These are phyloP conservation scores for Plemyria rubiginata DNA, from an alignment of 2,888 invertebrate species.

Conservation along the genomic window DNA sequence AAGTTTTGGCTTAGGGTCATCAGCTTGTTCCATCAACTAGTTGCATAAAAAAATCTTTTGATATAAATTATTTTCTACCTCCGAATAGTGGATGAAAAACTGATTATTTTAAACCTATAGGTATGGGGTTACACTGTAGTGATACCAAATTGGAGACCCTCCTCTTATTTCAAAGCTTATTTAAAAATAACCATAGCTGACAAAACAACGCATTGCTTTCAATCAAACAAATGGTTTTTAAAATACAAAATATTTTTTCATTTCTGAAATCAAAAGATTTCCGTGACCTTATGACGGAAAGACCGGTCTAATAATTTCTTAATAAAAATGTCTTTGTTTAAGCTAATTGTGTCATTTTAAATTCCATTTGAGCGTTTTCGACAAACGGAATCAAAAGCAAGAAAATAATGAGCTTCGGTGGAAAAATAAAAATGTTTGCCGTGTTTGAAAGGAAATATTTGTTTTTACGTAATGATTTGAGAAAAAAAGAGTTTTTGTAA, in stretches of 20 bases:
- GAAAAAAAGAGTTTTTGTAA: too few relatives aligned
- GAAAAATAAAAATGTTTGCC: conserved; percentile 20
- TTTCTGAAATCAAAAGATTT: neutral
- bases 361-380: conserved; percentile 64
- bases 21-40: too few relatives aligned
- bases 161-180: too few relatives aligned
- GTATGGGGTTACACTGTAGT: too few relatives aligned
- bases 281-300: conserved; percentile 11
- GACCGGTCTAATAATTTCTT: conserved; percentile 62
- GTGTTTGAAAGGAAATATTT: too few relatives aligned
- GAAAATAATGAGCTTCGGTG: conserved; percentile 46
- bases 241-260: neutral
- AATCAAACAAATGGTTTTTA: conserved; percentile 11
- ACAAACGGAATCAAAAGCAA: conserved; percentile 57
- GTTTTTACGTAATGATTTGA: too few relatives aligned
- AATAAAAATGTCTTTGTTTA: conserved; percentile 74
- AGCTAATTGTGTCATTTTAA: conserved; percentile 68
- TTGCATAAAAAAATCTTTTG: too few relatives aligned
- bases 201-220: neutral
- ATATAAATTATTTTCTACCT: too few relatives aligned
- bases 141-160: too few relatives aligned
- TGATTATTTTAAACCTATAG: too few relatives aligned
- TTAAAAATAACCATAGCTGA: neutral
- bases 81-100: too few relatives aligned
- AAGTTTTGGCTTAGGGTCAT: too few relatives aligned